phyloP scores from a whole-genome alignment of 2,888 invertebrate genomes.

The Physocephala rufipes region DNA sequence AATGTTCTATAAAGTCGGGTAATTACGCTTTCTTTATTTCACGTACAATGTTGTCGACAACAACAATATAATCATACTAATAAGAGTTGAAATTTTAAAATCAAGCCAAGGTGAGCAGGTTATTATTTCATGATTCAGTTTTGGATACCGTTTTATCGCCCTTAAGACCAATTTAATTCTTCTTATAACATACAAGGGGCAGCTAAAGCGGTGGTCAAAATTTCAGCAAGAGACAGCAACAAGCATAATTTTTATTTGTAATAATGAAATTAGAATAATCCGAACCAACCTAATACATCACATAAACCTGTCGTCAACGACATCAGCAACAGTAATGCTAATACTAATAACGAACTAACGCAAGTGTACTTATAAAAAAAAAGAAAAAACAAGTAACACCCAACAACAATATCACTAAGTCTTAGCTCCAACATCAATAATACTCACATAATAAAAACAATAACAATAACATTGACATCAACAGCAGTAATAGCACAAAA shows the following conservation, averaged over 20 bases:
- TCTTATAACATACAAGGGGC: not conserved
- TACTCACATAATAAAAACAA: conserved; percentile 26
- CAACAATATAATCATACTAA: conserved; percentile 13
- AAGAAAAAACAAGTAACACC: conserved; percentile 23
- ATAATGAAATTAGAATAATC: no score
- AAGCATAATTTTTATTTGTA: no score
- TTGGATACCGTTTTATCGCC: no score
- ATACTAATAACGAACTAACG: not conserved
- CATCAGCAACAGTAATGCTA: not conserved
- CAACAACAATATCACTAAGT: conserved; percentile 30
- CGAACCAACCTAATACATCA: no score
- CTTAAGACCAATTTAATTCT: conserved; percentile 1
- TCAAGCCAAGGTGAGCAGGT: conserved; percentile 24
- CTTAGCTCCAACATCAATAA: conserved; percentile 9
- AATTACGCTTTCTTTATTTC: no score
- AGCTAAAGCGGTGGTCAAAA: not conserved
- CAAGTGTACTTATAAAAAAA: conserved; percentile 22
- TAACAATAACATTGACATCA: conserved; percentile 26
- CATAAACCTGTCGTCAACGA: no score
- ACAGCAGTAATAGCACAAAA: conserved; percentile 19
- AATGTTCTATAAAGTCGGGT: no score
- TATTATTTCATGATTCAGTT: not conserved
- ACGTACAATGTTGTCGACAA: no score
- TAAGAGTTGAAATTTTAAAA: not conserved
- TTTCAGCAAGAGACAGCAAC: not conserved